phyloP scores from a whole-genome alignment of 2,797 vertebrate genomes.

The Sitta carolinensis region DNA sequence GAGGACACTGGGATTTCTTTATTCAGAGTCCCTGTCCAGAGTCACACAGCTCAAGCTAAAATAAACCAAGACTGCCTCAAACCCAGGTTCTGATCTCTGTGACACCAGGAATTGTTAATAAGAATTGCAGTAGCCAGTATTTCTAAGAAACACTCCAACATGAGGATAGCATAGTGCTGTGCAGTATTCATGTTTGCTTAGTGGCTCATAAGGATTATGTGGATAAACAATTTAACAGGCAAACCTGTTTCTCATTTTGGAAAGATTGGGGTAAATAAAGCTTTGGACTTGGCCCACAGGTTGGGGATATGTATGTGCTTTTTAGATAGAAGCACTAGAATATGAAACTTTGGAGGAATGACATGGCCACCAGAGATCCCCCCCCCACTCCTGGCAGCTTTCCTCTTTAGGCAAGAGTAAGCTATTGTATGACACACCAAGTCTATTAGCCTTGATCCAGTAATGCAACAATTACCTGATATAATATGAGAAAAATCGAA shows the following conservation, averaged over 20 bases:
- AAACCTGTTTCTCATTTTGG: background rate
- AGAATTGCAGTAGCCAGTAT: background rate
- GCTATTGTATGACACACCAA: background rate
- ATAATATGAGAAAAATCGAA: background rate
- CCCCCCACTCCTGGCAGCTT: background rate
- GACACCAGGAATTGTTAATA: background rate
- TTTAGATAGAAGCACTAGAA: background rate
- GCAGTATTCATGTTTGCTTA: background rate
- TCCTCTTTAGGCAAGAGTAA: background rate
- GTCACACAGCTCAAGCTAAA: background rate
- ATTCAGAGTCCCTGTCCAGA: background rate
- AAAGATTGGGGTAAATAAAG: background rate
- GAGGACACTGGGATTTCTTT: background rate
- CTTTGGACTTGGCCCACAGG: background rate
- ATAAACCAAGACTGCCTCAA: background rate
- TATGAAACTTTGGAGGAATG: background rate
- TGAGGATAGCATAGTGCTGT: background rate
- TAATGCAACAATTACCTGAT: background rate
- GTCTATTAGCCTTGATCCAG: background rate
- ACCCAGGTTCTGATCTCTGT: background rate
- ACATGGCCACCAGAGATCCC: background rate
- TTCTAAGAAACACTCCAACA: background rate
- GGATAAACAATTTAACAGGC: background rate
- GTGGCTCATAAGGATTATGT: background rate
- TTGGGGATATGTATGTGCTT: background rate